Percentiles rank a stretch among this genome's conserved stretches.
phyloP scores from a whole-genome alignment of 2,113 vertebrate species.

The Bufo gargarizans region DNA sequence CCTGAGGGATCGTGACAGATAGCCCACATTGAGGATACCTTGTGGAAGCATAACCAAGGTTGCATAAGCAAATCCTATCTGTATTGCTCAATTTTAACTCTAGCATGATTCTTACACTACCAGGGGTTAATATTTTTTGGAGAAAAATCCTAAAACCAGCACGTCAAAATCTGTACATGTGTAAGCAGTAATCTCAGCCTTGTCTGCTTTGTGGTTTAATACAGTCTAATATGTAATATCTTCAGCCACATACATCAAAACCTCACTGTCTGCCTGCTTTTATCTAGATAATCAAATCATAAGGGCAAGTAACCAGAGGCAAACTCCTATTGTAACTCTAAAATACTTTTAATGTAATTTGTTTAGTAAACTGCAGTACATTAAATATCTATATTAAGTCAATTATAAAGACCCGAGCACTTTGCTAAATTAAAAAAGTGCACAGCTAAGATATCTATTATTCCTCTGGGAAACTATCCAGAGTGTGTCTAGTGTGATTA shows the following conservation, averaged over 20 bases:
- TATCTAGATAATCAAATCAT: constrained; percentile 78
- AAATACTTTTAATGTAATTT: constrained; percentile 79
- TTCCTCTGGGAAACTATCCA: constrained; percentile 77
- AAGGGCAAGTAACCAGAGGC: constrained; percentile 73
- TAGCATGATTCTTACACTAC: too few species aligned
- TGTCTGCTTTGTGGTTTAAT: not conserved
- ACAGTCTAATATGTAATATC: constrained; percentile 70
- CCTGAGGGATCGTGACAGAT: too few species aligned
- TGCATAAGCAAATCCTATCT: too few species aligned
- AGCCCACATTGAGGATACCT: too few species aligned
- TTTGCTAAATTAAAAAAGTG: constrained; percentile 81
- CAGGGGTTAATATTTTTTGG: not conserved
- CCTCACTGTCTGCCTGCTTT: constrained; percentile 71
- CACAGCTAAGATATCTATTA: constrained; percentile 76
- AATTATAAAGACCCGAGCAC: constrained; percentile 80
- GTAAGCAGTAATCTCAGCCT: not conserved
- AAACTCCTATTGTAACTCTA: constrained; percentile 73
- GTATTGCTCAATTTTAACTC: too few species aligned
- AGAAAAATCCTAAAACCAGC: not conserved
- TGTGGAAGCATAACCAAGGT: too few species aligned
- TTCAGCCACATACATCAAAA: constrained; percentile 71
- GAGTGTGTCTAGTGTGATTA: constrained; percentile 71
- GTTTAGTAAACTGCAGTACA: constrained; percentile 78
- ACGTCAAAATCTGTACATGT: not conserved
- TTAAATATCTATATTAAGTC: constrained; percentile 81